These are phyloP conservation scores for Lumbricus terrestris DNA, from an alignment of 2,888 invertebrate genomes.

Conservation along the genomic window DNA sequence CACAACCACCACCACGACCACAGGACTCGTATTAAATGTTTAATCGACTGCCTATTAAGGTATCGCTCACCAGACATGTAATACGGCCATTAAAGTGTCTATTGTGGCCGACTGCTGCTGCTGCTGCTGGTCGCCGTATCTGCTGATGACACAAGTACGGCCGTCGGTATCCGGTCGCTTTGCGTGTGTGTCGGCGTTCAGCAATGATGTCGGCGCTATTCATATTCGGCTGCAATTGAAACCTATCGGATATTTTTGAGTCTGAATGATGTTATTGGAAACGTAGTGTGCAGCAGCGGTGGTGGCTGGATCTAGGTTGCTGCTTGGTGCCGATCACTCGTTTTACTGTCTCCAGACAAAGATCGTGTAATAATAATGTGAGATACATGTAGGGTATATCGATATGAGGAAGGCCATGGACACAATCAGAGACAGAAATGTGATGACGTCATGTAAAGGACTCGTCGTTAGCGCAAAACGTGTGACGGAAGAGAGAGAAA, in stretches of 20 bases:
- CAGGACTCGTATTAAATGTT: constrained; percentile 13
- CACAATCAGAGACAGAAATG: too few species aligned
- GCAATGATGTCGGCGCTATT: neutral
- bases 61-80: neutral
- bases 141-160: neutral
- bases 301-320: neutral
- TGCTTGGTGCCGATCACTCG: neutral
- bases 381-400: neutral
- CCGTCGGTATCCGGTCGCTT: neutral
- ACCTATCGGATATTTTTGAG: neutral
- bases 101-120: neutral
- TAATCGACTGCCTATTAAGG: constrained; percentile 11
- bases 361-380: neutral
- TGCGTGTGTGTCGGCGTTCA: neutral
- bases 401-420: too few species aligned
- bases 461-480: too few species aligned
- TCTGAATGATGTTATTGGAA: neutral
- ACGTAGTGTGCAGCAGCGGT: neutral
- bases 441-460: too few species aligned
- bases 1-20: neutral
- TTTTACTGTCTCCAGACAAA: neutral
- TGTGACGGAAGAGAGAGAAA: too few species aligned
- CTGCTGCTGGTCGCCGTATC: neutral
- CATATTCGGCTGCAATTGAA: neutral
- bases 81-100: neutral